phyloP scores from a whole-genome alignment of 2,113 vertebrate genomes.

The Amphilophus citrinellus region DNA sequence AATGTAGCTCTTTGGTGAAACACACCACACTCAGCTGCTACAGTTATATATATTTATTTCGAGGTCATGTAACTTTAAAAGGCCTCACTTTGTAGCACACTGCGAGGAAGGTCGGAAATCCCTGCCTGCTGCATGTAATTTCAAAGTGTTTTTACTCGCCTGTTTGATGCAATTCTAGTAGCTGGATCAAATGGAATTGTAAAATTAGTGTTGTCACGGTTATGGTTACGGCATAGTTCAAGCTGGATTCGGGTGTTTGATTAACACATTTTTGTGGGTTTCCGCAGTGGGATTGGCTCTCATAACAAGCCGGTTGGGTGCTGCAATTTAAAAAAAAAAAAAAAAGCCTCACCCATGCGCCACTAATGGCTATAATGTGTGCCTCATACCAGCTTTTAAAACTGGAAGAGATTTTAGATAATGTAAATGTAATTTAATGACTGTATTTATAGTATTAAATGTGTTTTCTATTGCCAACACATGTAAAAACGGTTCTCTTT shows the following conservation, averaged over 20 bases:
- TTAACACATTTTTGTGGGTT: background rate
- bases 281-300: background rate
- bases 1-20: background rate
- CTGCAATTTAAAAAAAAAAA: rapidly evolving
- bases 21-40: background rate
- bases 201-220: background rate
- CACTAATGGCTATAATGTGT: background rate
- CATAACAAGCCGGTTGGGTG: background rate
- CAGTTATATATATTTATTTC: background rate
- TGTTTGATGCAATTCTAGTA: background rate
- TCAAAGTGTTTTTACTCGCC: background rate
- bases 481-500: background rate
- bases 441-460: background rate
- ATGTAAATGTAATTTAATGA: background rate
- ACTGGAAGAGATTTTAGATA: background rate
- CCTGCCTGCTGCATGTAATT: background rate
- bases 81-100: background rate
- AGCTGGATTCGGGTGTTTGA: background rate
- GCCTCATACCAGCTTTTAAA: background rate
- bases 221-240: background rate
- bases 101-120: background rate
- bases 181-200: background rate
- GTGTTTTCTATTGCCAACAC: background rate
- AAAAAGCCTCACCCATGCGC: too few species aligned
- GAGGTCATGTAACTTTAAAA: background rate